phyloP scores from a whole-genome alignment of 2,797 vertebrate species.

The Oreochromis mossambicus region DNA sequence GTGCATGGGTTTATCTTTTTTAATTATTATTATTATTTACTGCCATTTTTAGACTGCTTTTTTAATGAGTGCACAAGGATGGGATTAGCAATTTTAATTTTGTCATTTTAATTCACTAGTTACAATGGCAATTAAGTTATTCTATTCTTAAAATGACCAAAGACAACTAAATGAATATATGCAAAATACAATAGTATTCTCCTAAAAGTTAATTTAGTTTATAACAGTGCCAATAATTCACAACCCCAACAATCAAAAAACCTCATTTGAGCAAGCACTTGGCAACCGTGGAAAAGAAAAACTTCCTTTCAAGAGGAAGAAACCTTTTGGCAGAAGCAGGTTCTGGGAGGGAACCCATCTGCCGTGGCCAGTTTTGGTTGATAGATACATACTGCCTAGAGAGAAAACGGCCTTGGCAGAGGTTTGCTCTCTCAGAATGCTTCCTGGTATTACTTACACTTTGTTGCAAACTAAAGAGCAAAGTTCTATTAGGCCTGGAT shows the following conservation, averaged over 20 bases:
- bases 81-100: neutral
- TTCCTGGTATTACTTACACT: neutral
- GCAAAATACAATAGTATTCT: neutral
- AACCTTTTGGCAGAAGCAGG: neutral
- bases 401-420: neutral
- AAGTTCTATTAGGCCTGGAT: neutral
- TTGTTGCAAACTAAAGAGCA: neutral
- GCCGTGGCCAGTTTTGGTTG: neutral
- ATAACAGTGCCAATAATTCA: neutral
- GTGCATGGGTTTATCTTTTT: neutral
- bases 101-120: neutral
- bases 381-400: accelerated
- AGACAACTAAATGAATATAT: neutral
- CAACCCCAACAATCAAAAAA: neutral
- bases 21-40: neutral
- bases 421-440: neutral
- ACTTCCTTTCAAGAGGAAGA: neutral
- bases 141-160: neutral
- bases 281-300: neutral
- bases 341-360: neutral
- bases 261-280: neutral
- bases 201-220: neutral
- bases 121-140: neutral
- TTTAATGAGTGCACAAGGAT: neutral
- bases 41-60: neutral